Base-by-base conservation (phyloP, 1,140 invertebrate genomes). In the Mactra quadrangularis region DNA sequence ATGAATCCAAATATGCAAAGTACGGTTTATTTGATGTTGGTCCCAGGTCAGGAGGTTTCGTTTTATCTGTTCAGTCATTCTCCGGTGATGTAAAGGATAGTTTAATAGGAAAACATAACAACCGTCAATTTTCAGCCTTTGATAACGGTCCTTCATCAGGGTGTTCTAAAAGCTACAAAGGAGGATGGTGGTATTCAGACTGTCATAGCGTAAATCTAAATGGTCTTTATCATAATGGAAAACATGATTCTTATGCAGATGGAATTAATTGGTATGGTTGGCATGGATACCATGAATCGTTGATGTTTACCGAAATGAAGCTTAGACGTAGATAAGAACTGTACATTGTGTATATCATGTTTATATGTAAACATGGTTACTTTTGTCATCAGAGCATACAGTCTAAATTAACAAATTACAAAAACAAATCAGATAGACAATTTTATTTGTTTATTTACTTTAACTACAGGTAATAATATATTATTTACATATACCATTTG, bases 181-280 rank as follows among this genome's bases (percentile, higher is more conserved):
- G 94, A 0, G 95, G 94, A 11, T 95, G 95, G 95, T 95, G 95
- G 95, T 95, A 94, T 88, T 91, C 94, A 84, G 93, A 92, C 93
- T 95, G 95, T 83, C 94, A 95, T 83, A 92, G 94, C 86, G 90
- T 93, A 27, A 95, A 95, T 90, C 90, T 95, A 47, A 95, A 95
- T 88, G 95, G 95, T 3, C 86, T 93, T 35, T 95, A 94, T 88
- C 91, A 92, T 35, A 83, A 41, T 89, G 87, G 84, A 17, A 38
- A 74, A 31, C 84, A 87, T 64, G 47, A 52, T 15, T 83, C 82
- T 27, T 85, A 82, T 81, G 84, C 88, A 15, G 84, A 89, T 60
- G 95, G 95, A 13, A 92, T 95, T 35, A 94, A 94, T 62, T 95
- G 95, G 95, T 92, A 94, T 74, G 90, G 93, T 59, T 95, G 94